phyloP scores from a whole-genome alignment of 2,797 vertebrate genomes.

The Micromesistius poutassou region DNA sequence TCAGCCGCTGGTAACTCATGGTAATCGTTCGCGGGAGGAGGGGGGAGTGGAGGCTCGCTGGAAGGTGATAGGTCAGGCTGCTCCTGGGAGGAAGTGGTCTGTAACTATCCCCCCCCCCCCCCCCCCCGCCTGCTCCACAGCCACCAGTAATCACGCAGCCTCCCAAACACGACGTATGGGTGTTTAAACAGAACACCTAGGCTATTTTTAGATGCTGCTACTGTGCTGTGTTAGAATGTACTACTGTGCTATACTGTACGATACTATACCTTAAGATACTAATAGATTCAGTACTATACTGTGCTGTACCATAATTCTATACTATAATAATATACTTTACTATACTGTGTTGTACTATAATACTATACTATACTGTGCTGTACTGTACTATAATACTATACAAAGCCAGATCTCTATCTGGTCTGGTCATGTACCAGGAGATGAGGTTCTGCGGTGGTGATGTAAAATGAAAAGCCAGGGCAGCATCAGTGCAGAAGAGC shows the following conservation, averaged over 20 bases:
- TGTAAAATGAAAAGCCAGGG: background rate
- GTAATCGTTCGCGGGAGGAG: too few species aligned
- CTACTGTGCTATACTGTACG: background rate
- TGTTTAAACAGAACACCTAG: background rate
- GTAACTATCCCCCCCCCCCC: background rate
- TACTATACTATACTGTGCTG: background rate
- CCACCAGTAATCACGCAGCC: background rate
- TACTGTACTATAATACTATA: background rate
- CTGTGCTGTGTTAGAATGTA: background rate
- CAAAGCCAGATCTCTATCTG: background rate
- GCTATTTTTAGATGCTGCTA: background rate
- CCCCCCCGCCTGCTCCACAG: background rate
- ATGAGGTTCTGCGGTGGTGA: background rate
- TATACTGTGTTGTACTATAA: too few species aligned
- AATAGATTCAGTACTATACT: background rate
- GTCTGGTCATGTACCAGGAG: background rate
- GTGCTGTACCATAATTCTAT: background rate
- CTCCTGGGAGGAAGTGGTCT: too few species aligned
- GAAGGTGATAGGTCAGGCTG: too few species aligned
- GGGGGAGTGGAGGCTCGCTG: too few species aligned
- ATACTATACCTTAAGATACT: background rate
- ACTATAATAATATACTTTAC: too few species aligned
- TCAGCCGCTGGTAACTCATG: too few species aligned
- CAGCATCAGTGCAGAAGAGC: background rate
- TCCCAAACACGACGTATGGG: background rate